Base-by-base conservation (phyloP, 23 tunicate species). In the Diplosoma virens region DNA sequence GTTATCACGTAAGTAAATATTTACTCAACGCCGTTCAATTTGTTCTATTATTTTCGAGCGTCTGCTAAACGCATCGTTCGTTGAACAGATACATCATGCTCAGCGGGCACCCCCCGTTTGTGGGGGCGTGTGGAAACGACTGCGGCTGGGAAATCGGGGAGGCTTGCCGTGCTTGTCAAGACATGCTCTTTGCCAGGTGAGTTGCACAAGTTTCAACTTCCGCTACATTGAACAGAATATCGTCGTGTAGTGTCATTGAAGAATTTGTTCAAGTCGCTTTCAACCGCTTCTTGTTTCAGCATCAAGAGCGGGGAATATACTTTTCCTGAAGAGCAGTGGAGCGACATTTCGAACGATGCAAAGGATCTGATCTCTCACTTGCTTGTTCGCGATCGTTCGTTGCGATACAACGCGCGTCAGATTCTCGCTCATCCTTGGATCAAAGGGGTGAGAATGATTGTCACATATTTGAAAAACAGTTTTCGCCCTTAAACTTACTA, bases 111-210 rank as follows among this genome's bases (percentile, higher is more conserved):
- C 99, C 99, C 11, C 99, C 99, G 5, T 95, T 95, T 53, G 96
- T 89, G 48, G 99, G 99, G 18, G 95, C 84, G 28, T 95, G 99
- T 64, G 99, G 99, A 23, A 84, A 89, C 31, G 95, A 95, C 66
- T 95, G 99, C 53, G 99, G 99, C 14, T 95, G 99, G 99, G 99
- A 95, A 33, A 50, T 55, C 16, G 99, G 99, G 30, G 99, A 89
- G 54, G 90, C 93, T 37, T 95, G 99, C 81, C 80, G 82, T 47
- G 84, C 83, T 11, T 95, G 99, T 68, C 95, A 89, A 72, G 97
- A 95, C 34, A 84, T 86, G 81, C 76, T 95, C 14, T 95, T 95
- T 61, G 91, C 97, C 2, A 92, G 97, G 97, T 92, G 34, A 61
- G 79, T 76, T 82, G 32, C 75, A 80, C 88, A 78, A 95, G 89